Percentiles rank a stretch among this genome's conserved stretches.
Conservation (phyloP, 2,113 vertebrate species). For the Pitta sordida region DNA sequence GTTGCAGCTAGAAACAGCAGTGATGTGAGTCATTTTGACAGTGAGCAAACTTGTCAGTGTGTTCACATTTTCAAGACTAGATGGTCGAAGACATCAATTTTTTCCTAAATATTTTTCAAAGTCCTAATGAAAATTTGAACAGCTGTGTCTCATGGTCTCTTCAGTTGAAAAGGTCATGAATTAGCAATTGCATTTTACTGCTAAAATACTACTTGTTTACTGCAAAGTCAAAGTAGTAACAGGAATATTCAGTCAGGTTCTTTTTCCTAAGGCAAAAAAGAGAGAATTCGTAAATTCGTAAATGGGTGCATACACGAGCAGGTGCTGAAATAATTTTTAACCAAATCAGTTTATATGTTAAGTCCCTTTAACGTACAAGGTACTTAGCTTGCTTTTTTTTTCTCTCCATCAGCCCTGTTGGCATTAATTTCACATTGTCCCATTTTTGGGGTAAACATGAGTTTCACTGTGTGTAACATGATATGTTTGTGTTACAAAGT, state of each 20-base stretch:
- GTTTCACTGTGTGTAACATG: neutral
- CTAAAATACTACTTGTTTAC: conserved; percentile 12
- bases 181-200: conserved; percentile 39
- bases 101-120: conserved; percentile 59
- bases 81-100: conserved; percentile 22
- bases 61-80: conserved; percentile 50
- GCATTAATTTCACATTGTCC: neutral
- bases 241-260: neutral
- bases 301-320: neutral
- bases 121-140: conserved; percentile 49
- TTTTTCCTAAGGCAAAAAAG: neutral
- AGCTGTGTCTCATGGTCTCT: neutral
- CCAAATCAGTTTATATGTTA: neutral
- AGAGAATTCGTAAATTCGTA: fast-evolving
- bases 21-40: conserved; percentile 19
- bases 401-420: neutral
- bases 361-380: neutral
- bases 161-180: conserved; percentile 40
- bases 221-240: neutral
- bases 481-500: conserved; percentile 15
- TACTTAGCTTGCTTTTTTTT: neutral
- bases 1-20: neutral
- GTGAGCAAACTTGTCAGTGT: conserved; percentile 32
- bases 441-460: neutral
- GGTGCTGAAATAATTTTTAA: neutral